Percentiles rank a stretch among this genome's conserved stretches.
Evolutionary conservation across 2,888 invertebrate species (phyloP).

Genomic region (Drosophila neonasuta): DNA sequence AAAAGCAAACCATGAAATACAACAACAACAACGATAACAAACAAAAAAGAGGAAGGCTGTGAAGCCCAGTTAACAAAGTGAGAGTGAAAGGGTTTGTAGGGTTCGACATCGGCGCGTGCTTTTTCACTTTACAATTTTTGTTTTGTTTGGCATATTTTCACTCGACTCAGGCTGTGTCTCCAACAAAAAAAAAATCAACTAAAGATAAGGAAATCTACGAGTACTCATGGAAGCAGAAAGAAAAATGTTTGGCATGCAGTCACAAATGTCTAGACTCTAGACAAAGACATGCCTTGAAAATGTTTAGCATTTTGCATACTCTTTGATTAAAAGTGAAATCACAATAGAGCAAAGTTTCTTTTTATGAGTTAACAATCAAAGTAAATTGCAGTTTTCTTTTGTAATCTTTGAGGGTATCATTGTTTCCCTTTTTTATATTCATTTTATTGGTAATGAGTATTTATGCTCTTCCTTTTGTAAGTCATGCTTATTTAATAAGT

Average conservation of each 20-base stretch:
- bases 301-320: background rate
- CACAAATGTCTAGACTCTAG: slow-evolving; percentile 20
- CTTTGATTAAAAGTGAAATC: background rate
- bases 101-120: slow-evolving; percentile 12
- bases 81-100: slow-evolving; percentile 44
- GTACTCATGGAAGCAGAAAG: slow-evolving; percentile 13
- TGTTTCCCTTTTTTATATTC: no score
- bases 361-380: background rate
- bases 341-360: background rate
- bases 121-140: slow-evolving; percentile 29
- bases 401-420: background rate
- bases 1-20: slow-evolving; percentile 49
- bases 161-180: slow-evolving; percentile 8
- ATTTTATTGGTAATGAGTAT: background rate
- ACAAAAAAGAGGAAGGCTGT: slow-evolving; percentile 11
- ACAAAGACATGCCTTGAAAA: slow-evolving; percentile 11
- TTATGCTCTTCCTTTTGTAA: background rate
- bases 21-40: slow-evolving; percentile 4
- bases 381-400: background rate
- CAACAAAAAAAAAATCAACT: slow-evolving; percentile 7
- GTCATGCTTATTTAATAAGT: background rate
- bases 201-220: slow-evolving; percentile 18
- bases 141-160: slow-evolving; percentile 27
- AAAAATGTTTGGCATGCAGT: slow-evolving; percentile 13
- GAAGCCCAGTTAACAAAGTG: slow-evolving; percentile 32